Evolutionary conservation across 2,113 vertebrate species (phyloP).

Genomic region (Sylvilagus bachmani): DNA sequence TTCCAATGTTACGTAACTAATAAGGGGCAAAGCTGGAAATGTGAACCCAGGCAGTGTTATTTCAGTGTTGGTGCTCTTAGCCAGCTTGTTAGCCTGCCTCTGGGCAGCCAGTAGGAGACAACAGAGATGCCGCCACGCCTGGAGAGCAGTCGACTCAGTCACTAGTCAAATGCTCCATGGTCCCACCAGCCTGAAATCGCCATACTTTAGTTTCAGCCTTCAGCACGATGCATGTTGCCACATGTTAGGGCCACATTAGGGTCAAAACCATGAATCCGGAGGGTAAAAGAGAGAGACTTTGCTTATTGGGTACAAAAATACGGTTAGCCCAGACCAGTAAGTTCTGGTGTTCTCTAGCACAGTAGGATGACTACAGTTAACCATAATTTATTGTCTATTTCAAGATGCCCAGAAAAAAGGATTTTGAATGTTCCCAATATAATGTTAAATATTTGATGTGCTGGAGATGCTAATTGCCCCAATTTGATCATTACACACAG

Average conservation of each 20-base stretch:
- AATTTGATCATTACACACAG: too few relatives aligned
- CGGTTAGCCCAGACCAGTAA: too few relatives aligned
- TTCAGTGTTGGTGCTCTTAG: not conserved
- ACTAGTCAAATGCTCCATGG: not conserved
- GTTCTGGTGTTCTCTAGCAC: too few relatives aligned
- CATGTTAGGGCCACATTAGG: not conserved
- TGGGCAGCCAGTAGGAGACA: not conserved
- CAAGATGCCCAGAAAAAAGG: too few relatives aligned
- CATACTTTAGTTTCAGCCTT: constrained; percentile 27
- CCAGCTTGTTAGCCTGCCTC: not conserved
- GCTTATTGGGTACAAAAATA: too few relatives aligned
- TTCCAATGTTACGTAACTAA: not conserved
- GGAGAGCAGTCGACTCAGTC: not conserved
- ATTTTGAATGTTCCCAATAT: too few relatives aligned
- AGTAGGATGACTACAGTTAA: too few relatives aligned
- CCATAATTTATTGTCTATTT: too few relatives aligned
- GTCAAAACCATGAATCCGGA: not conserved
- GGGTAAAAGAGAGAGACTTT: too few relatives aligned
- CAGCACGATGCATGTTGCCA: not conserved
- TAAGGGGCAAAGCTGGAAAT: not conserved
- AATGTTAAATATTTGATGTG: too few relatives aligned
- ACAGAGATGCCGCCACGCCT: not conserved
- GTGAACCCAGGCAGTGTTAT: not conserved
- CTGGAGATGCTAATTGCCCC: too few relatives aligned
- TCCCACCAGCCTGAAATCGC: not conserved